phyloP scores from a whole-genome alignment of 30 jellyfish, hydroid and myxozoan genomes.

The Turritopsis dohrnii region DNA sequence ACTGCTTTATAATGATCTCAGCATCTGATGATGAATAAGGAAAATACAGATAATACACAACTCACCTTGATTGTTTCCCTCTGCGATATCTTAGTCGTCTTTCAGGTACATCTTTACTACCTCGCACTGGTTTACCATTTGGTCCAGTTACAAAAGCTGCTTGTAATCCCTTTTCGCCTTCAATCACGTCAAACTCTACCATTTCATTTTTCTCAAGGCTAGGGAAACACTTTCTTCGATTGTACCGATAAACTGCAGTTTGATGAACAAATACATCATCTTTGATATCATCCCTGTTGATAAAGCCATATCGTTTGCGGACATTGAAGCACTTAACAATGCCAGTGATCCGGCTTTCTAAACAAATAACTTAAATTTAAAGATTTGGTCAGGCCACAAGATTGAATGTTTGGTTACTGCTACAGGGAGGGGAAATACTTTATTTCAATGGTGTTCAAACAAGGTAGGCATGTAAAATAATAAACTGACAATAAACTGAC shows the following conservation, averaged over 20 bases:
- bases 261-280: conserved; percentile 39
- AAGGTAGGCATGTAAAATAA: no score
- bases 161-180: conserved; percentile 91
- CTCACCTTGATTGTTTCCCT: no score
- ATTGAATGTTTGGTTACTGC: no score
- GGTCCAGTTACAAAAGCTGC: conserved; percentile 97
- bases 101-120: conserved; percentile 87
- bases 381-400: no score
- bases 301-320: conserved; percentile 92
- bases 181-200: conserved; percentile 92
- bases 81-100: conserved; percentile 64
- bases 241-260: conserved; percentile 81
- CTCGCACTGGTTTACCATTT: conserved; percentile 92
- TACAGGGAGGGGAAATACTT: no score
- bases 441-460: no score
- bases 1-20: no score
- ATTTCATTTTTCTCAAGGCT: conserved; percentile 96
- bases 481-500: no score
- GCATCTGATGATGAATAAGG: no score
- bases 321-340: conserved; percentile 97
- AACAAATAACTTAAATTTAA: no score
- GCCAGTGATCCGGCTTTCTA: conserved; percentile 84
- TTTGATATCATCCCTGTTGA: conserved; percentile 46
- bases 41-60: no score
- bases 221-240: conserved; percentile 89